Evolutionary conservation across 2,113 vertebrate genomes (phyloP).

Genomic region (Hylia prasina): DNA sequence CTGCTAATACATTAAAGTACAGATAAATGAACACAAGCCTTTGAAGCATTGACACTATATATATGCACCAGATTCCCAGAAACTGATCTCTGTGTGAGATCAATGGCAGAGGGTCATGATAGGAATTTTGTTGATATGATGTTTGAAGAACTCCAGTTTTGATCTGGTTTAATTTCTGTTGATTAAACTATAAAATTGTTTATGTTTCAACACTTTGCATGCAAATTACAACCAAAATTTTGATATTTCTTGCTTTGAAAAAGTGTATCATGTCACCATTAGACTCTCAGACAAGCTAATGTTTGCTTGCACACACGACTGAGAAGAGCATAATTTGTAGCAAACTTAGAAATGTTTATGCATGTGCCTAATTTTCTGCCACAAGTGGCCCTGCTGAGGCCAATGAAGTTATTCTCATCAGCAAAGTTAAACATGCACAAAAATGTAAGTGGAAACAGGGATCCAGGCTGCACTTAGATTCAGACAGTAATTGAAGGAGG

Average conservation of each 20-base stretch:
- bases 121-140: neutral
- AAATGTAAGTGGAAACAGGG: neutral
- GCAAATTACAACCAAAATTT: neutral
- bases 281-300: neutral
- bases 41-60: neutral
- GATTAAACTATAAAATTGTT: neutral
- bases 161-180: neutral
- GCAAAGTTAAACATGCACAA: neutral
- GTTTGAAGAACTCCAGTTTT: neutral
- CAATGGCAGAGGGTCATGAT: neutral
- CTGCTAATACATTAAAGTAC: neutral
- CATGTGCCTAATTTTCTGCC: neutral
- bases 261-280: neutral
- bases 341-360: neutral
- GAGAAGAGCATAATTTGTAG: neutral
- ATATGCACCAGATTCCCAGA: neutral
- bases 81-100: neutral
- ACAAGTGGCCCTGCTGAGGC: fast-evolving
- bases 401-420: neutral
- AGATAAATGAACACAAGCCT: neutral
- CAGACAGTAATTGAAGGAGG: neutral
- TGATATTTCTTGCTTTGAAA: neutral
- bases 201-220: neutral
- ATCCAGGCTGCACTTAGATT: neutral
- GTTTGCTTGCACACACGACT: neutral